Evolutionary conservation across 2,888 invertebrate species (phyloP).

Genomic region (Taenaris catops): DNA sequence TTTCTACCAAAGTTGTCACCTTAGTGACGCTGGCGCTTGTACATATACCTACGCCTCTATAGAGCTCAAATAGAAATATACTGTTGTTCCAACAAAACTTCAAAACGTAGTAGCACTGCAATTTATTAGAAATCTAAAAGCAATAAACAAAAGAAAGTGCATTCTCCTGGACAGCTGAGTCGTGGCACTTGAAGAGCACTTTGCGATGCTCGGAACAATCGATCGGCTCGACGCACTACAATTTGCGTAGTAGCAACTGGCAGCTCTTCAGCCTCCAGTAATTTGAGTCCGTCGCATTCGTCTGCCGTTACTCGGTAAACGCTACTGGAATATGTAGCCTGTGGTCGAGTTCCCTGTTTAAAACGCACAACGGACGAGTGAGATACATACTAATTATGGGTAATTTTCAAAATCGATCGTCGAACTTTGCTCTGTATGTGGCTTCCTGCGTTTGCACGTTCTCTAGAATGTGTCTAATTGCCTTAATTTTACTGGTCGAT

Average conservation of each 20-base stretch:
- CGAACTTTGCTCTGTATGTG: constrained; percentile 64
- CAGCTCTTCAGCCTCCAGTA: constrained; percentile 56
- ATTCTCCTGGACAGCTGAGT: constrained; percentile 19
- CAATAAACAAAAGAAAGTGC: constrained; percentile 15
- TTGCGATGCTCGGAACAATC: constrained; percentile 44
- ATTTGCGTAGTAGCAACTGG: constrained; percentile 72
- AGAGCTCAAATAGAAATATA: too few species aligned
- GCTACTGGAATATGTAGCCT: constrained; percentile 76
- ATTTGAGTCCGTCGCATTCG: constrained; percentile 72
- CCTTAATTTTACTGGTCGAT: too few species aligned
- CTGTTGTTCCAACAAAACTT: background rate
- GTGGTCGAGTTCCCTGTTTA: constrained; percentile 67
- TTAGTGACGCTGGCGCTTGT: too few species aligned
- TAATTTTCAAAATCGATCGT: constrained; percentile 77
- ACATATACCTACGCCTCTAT: too few species aligned
- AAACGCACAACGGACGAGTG: constrained; percentile 66
- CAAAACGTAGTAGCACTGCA: constrained; percentile 8
- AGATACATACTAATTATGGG: constrained; percentile 76
- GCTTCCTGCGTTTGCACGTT: constrained; percentile 62
- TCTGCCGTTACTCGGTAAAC: constrained; percentile 72
- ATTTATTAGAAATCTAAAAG: constrained; percentile 14
- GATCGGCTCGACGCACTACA: constrained; percentile 52
- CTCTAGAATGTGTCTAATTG: too few species aligned
- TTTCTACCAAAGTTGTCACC: too few species aligned
- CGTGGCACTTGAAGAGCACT: constrained; percentile 22